A percentile compares a stretch with the other conserved stretches of the same genome.
These are phyloP conservation scores for Cenopis cana DNA, from an alignment of 2,888 invertebrate species.

Conservation along the genomic window DNA sequence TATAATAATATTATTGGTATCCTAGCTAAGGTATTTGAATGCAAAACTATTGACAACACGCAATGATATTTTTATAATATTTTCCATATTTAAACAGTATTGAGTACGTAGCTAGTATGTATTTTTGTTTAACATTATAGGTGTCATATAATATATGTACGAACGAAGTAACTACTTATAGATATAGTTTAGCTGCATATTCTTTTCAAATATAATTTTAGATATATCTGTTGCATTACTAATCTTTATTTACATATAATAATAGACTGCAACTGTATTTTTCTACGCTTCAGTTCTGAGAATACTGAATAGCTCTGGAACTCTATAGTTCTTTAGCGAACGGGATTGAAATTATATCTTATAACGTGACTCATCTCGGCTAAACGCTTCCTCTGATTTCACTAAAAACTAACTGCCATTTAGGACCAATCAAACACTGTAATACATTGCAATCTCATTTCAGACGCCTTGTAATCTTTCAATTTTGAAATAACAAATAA, in stretches of 20 bases:
- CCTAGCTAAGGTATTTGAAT: conserved; percentile 3
- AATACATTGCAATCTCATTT: conserved; percentile 62
- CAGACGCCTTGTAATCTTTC: conserved; percentile 66
- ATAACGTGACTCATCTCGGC: conserved; percentile 43
- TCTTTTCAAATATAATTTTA: neutral
- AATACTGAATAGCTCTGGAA: conserved; percentile 12
- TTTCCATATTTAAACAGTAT: neutral
- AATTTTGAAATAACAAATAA: conserved; percentile 69
- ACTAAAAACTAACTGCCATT: conserved; percentile 44
- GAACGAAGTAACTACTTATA: no score
- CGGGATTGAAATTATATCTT: conserved; percentile 33
- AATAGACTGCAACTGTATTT: conserved; percentile 37
- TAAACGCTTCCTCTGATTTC: conserved; percentile 43
- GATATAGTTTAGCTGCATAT: no score
- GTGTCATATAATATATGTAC: no score
- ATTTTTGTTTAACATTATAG: neutral
- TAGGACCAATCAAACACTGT: conserved; percentile 42
- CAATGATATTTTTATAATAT: neutral
- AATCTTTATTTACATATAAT: conserved; percentile 32
- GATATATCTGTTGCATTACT: neutral
- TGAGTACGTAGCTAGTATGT: neutral
- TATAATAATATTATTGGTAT: neutral
- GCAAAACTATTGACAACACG: neutral
- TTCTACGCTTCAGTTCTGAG: conserved; percentile 33
- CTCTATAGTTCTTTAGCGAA: conserved; percentile 29